phyloP scores from a whole-genome alignment of 2,888 invertebrate genomes.

The Muscina levida region DNA sequence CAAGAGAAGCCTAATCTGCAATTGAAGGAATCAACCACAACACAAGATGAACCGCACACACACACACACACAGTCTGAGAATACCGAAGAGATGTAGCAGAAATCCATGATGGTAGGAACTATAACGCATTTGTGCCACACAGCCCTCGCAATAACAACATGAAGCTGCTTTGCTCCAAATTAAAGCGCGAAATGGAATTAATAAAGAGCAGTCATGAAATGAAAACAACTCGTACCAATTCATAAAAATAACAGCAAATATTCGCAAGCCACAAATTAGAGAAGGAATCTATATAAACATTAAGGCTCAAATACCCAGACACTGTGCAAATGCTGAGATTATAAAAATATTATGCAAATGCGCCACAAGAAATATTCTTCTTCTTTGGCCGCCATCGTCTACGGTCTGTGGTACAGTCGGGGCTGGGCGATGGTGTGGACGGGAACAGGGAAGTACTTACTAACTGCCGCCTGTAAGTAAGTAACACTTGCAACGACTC shows the following conservation, averaged over 20 bases:
- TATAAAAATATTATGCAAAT: constrained; percentile 62
- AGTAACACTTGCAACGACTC: constrained; percentile 61
- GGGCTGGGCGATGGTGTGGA: too few species aligned
- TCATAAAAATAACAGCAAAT: constrained; percentile 29
- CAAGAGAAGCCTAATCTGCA: constrained; percentile 64
- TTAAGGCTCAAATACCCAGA: neutral
- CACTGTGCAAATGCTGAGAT: constrained; percentile 34
- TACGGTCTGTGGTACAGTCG: constrained; percentile 1
- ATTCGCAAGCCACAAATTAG: constrained; percentile 36
- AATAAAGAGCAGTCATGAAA: constrained; percentile 58
- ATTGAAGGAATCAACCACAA: constrained; percentile 53
- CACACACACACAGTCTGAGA: too few species aligned
- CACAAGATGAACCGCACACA: constrained; percentile 57
- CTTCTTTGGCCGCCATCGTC: neutral
- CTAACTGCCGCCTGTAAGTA: constrained; percentile 59
- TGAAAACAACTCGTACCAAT: constrained; percentile 24
- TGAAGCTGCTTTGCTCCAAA: constrained; percentile 46
- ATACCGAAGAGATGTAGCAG: too few species aligned
- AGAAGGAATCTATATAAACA: neutral
- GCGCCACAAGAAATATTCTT: constrained; percentile 35
- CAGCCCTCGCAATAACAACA: constrained; percentile 51
- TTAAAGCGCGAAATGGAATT: constrained; percentile 63
- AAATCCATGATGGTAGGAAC: too few species aligned
- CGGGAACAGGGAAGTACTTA: constrained; percentile 47
- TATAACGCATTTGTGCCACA: neutral